Evolutionary conservation across 2,888 invertebrate genomes (phyloP), one percentile per base, ranked within the genome.

Genomic region (Eustalomyia histrio): DNA sequence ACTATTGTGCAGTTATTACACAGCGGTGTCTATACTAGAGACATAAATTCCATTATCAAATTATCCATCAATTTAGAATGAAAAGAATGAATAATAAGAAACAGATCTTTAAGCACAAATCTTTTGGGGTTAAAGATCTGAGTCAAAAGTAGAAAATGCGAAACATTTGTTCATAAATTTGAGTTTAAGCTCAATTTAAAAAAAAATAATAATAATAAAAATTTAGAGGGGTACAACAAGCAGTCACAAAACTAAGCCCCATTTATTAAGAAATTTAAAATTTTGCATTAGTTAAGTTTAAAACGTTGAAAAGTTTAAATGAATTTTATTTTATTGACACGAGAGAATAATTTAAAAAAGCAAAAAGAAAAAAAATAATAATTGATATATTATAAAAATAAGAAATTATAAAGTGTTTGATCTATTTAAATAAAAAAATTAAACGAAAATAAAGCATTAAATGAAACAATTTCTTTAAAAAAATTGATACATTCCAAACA

Each of bases 301-400:
- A 81, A 78, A 78, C 81, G 81, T 81, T 78, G 81, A 47, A 69
- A 74, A 67, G 81, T 65, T 74, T 81, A 78, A 78, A 76, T 76
- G 76, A 73, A 60, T 58, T 58, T 64, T 68, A n/a, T 47, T n/a
- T 4, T 47, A 47, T 47, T 47, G 50, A 53, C 43, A 47, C 35
- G 43, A 64, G 43, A 69, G 8, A 73, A 58, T 14, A 10, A 33
- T 64, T 58, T 16, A 17, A 35, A 58, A 53, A 16, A 47, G 39
- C 63, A 35, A 64, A 60, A 64, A 65, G 21, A 8, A 61, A 43
- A 58, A 61, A 61, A 47, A 35, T 6, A 29, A 65, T 35, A 18
- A 12, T 47, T n/a, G n/a, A 33, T 58, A 63, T 24, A 47, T 64
- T 18, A 57, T 50, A 52, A 17, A 21, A 10, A 61, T 24, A 29